Base-by-base conservation (phyloP, 2,888 invertebrate genomes). In the Hypolimnas misippus region DNA sequence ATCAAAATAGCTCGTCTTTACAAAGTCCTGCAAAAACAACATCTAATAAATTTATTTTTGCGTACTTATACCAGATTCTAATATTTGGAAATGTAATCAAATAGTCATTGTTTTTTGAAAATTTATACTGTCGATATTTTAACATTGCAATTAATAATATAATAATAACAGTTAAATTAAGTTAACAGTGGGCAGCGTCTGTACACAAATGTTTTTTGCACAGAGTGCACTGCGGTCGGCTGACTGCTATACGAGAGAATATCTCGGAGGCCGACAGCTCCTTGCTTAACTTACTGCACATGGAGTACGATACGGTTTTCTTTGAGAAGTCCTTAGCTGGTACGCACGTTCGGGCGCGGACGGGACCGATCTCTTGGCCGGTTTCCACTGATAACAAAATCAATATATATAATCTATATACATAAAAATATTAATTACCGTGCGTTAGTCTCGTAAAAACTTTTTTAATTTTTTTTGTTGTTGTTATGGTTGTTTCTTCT, bases 281-380 rank as follows among this genome's bases (percentile, higher is more conserved):
- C 73, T 87, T 88, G 76, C 89, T 88, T 35, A 91, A 78, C 71
- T 89, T 89, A 70, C 82, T 84, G 81, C 91, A 92, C 87, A 89
- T 89, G 8, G 83, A 79, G 75, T 91, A 89, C 1, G 91, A 87
- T 21, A 92, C 89, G 3, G 85, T 82, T 77, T 89, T 89, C 84
- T 89, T 91, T 66, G 84, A 79, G 78, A 92, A 91, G 70, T 90
- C 89, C 73, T 89, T 91, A 35, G 88, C 84, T 0, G 91, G 87
- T 6, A 92, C 91, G 70, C 92, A 92, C 0, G 92, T 91, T 31
- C 92, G 83, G 1, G 90, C 92, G 62, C 91, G 86, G 49, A 92
- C 89, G 2, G 91, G 90, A 0, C 92, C 91, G 66, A 91, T 89
- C 73, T 91, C 89, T 70, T 88, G 87, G 0, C 89, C 89, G 21